These are phyloP conservation scores for Dendrophyllia cribrosa DNA, from an alignment of 64 coral and sea anemone genomes.

Conservation along the genomic window DNA sequence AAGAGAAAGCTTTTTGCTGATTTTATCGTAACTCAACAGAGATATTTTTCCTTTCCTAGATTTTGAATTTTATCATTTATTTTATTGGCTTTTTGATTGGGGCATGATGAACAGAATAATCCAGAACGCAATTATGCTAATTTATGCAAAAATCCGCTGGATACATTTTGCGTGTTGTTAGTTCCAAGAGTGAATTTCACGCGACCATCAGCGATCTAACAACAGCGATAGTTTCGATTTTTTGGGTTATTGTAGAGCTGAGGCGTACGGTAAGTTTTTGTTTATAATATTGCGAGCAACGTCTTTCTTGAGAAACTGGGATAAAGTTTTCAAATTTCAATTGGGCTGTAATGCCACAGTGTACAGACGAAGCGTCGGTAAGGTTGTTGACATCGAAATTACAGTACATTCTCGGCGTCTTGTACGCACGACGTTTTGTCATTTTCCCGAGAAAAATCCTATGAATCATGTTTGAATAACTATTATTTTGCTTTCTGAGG, in stretches of 20 bases:
- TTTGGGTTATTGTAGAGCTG: not conserved
- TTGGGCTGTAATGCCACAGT: not conserved
- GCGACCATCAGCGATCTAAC: not conserved
- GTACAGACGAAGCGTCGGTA: not conserved
- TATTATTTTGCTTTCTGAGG: not conserved
- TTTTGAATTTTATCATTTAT: too few species aligned
- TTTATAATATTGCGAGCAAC: not conserved
- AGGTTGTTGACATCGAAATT: not conserved
- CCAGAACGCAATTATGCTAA: not conserved
- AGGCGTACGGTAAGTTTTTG: not conserved
- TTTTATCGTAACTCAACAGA: too few species aligned
- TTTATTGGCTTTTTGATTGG: not conserved
- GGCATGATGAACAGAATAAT: not conserved
- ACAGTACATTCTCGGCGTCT: not conserved
- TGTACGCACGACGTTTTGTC: not conserved
- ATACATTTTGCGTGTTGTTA: not conserved
- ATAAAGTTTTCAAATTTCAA: not conserved
- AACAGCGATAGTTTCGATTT: not conserved
- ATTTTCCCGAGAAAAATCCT: not conserved
- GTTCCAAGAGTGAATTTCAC: not conserved
- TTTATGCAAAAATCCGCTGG: constrained; percentile 1
- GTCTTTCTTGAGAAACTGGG: not conserved
- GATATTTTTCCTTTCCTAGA: too few species aligned
- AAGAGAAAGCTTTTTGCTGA: too few species aligned
- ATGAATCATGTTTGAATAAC: not conserved